Evolutionary conservation across 1,140 invertebrate genomes (phyloP).

Genomic region (Drosophila elegans): DNA sequence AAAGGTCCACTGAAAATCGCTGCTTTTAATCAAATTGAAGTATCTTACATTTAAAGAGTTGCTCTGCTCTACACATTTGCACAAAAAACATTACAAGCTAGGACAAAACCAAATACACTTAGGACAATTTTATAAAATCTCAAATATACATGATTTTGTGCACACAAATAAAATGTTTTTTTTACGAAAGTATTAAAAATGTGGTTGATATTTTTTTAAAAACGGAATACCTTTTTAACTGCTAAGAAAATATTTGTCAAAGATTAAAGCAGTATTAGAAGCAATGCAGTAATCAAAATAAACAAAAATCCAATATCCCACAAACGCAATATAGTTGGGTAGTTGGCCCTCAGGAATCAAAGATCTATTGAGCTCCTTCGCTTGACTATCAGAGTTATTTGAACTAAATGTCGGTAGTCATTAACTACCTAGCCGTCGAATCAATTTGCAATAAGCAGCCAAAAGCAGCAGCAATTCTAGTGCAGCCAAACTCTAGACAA

Average conservation of each 20-base stretch:
- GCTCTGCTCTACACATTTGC: too few relatives aligned
- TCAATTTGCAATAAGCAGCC: constrained; percentile 10
- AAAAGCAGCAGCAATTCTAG: background rate
- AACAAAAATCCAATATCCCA: constrained; percentile 4
- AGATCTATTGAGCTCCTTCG: background rate
- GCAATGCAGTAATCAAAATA: background rate
- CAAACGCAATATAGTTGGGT: constrained; percentile 28
- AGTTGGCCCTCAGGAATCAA: too few relatives aligned
- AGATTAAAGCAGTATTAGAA: too few relatives aligned
- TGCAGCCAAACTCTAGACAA: constrained; percentile 5
- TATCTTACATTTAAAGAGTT: too few relatives aligned
- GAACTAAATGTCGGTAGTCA: constrained; percentile 15
- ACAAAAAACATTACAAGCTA: too few relatives aligned
- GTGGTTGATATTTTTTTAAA: too few relatives aligned
- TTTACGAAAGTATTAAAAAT: too few relatives aligned
- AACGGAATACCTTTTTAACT: too few relatives aligned
- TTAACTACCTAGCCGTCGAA: constrained; percentile 6
- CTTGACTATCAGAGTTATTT: background rate
- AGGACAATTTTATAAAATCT: background rate
- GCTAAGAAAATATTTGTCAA: too few relatives aligned
- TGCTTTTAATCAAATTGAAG: too few relatives aligned
- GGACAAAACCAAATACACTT: background rate
- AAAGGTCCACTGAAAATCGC: background rate
- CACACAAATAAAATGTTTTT: too few relatives aligned
- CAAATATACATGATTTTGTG: background rate